Conservation (phyloP, 1,140 invertebrate genomes). For the Calephelis nemesis region DNA sequence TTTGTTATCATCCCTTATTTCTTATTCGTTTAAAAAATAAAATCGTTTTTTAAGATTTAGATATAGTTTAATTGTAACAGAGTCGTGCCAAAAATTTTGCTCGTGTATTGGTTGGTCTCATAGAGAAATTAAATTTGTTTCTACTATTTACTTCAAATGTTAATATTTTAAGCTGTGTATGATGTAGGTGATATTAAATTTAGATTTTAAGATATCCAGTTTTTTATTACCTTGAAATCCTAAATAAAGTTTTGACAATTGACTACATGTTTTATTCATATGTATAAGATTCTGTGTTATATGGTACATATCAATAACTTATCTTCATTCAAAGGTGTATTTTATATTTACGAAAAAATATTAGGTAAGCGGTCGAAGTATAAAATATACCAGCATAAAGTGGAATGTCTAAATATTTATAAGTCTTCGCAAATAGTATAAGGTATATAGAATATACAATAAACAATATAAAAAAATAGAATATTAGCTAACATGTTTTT, state of each 20-base stretch:
- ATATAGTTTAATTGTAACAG: slow-evolving; percentile 17
- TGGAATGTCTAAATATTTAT: neutral
- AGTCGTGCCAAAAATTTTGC: slow-evolving; percentile 41
- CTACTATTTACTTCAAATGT: slow-evolving; percentile 21
- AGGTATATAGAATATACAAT: neutral
- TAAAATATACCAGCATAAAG: neutral
- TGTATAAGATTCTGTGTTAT: no score
- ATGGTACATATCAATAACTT: no score
- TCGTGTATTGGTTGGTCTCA: slow-evolving; percentile 35
- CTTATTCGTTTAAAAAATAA: slow-evolving; percentile 8
- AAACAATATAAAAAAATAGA: neutral
- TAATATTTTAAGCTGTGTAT: slow-evolving; percentile 21
- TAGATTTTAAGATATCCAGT: slow-evolving; percentile 6
- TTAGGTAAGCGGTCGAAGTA: neutral
- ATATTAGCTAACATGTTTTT: slow-evolving; percentile 23
- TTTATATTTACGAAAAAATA: neutral
- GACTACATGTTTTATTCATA: neutral
- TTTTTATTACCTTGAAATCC: slow-evolving; percentile 1
- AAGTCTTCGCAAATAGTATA: neutral
- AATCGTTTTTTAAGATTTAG: slow-evolving; percentile 1
- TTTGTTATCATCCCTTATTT: slow-evolving; percentile 18
- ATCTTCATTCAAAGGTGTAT: neutral
- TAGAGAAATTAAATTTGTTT: slow-evolving; percentile 27
- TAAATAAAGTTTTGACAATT: neutral
- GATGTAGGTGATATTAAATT: slow-evolving; percentile 28